These are phyloP conservation scores for Pseudomyrmex concolor DNA, from an alignment of 1,140 invertebrate genomes.

Conservation along the genomic window DNA sequence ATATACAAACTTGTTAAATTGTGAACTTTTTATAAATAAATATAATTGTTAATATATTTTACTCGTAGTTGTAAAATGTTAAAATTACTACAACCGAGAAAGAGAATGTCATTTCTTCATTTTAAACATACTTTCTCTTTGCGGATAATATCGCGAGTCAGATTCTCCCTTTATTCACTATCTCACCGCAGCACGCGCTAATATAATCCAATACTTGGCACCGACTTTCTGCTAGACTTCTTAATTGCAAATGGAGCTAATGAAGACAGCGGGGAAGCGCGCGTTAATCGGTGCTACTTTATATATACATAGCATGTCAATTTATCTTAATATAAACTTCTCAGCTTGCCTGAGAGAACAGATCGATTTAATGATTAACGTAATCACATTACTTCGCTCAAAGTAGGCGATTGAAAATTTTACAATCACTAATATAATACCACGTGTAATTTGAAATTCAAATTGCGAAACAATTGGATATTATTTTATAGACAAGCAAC, in stretches of 20 bases:
- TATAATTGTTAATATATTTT: too few relatives aligned
- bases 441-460: constrained; percentile 7
- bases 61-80: neutral
- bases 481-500: neutral
- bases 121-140: constrained; percentile 41
- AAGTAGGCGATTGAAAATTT: constrained; percentile 33
- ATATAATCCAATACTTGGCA: constrained; percentile 60
- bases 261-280: constrained; percentile 54
- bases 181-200: constrained; percentile 50
- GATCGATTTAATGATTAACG: constrained; percentile 51
- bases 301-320: constrained; percentile 53
- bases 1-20: neutral
- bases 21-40: neutral
- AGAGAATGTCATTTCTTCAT: constrained; percentile 7
- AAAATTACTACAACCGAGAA: neutral
- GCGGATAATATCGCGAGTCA: constrained; percentile 34
- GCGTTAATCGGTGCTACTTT: constrained; percentile 54
- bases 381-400: constrained; percentile 14
- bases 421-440: constrained; percentile 9
- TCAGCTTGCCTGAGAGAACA: constrained; percentile 17
- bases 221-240: constrained; percentile 51
- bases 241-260: constrained; percentile 60
- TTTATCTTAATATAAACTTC: constrained; percentile 58
- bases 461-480: constrained; percentile 12
- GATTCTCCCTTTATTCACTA: constrained; percentile 40